Evolutionary conservation across 2,888 invertebrate species (phyloP).

Genomic region (Clepsis dumicolana): DNA sequence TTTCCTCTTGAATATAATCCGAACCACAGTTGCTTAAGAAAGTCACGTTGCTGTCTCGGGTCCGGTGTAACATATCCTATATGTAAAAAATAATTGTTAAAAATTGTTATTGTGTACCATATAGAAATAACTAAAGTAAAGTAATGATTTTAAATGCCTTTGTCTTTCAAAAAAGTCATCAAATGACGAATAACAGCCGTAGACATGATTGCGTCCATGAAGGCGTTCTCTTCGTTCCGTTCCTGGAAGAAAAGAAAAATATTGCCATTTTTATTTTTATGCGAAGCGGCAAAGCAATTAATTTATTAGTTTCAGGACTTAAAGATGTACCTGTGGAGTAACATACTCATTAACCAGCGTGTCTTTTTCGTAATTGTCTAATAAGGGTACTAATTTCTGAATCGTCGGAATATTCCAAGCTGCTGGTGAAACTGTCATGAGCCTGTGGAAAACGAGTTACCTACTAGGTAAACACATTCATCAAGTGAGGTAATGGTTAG

Average conservation of each 20-base stretch:
- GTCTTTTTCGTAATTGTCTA: slow-evolving; percentile 95
- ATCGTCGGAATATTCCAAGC: slow-evolving; percentile 90
- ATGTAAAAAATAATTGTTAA: slow-evolving; percentile 45
- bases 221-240: slow-evolving; percentile 91
- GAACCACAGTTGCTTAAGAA: slow-evolving; percentile 92
- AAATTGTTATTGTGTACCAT: background rate
- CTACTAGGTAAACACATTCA: slow-evolving; percentile 45
- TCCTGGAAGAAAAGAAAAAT: slow-evolving; percentile 76
- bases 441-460: slow-evolving; percentile 80
- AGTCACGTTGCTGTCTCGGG: slow-evolving; percentile 89
- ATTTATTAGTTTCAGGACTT: slow-evolving; percentile 6
- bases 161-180: slow-evolving; percentile 88
- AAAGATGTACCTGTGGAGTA: slow-evolving; percentile 83
- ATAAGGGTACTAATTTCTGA: slow-evolving; percentile 89
- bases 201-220: slow-evolving; percentile 91
- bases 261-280: too few relatives aligned
- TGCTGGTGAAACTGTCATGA: slow-evolving; percentile 88
- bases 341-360: slow-evolving; percentile 91
- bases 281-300: background rate
- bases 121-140: background rate
- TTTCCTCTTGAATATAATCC: slow-evolving; percentile 93
- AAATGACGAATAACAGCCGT: slow-evolving; percentile 91
- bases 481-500: slow-evolving; percentile 21
- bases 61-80: slow-evolving; percentile 87
- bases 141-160: slow-evolving; percentile 67